phyloP scores from a whole-genome alignment of 2,888 invertebrate species.

The Oligia latruncula region DNA sequence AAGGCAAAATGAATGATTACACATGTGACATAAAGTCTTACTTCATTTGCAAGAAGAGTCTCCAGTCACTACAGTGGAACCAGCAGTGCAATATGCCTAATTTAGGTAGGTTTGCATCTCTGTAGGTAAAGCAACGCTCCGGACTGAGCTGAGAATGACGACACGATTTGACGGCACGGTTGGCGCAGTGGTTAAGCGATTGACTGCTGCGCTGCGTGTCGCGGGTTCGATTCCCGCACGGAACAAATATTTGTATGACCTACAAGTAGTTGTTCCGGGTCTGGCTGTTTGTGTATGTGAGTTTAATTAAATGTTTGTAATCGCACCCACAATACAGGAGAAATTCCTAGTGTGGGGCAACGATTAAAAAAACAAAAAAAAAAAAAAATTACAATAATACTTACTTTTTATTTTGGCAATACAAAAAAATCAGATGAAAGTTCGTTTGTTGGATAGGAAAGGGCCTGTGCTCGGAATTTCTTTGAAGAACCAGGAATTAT shows the following conservation, averaged over 20 bases:
- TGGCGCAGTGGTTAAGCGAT: no score
- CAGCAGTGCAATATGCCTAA: conserved; percentile 77
- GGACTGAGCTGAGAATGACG: not conserved
- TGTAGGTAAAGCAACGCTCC: not conserved
- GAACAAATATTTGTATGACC: no score
- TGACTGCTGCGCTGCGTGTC: no score
- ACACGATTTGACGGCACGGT: no score
- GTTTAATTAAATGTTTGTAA: no score
- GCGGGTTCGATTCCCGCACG: no score
- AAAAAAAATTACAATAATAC: no score
- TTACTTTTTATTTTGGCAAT: not conserved
- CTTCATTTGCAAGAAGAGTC: conserved; percentile 82
- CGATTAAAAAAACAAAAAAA: no score
- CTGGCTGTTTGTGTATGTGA: no score
- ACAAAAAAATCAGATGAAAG: not conserved
- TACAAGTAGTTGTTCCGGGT: no score
- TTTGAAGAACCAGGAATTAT: not conserved
- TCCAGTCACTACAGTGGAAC: conserved; percentile 78
- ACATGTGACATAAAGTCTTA: conserved; percentile 71
- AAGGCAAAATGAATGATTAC: conserved; percentile 75
- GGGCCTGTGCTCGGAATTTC: not conserved
- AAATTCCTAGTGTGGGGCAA: no score
- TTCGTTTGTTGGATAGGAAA: not conserved
- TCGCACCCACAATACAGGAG: no score
- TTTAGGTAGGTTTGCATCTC: conserved; percentile 67